Percentiles rank a stretch among this genome's conserved stretches.
Evolutionary conservation across 2,888 invertebrate genomes (phyloP).

Genomic region (Melanostoma scalare): DNA sequence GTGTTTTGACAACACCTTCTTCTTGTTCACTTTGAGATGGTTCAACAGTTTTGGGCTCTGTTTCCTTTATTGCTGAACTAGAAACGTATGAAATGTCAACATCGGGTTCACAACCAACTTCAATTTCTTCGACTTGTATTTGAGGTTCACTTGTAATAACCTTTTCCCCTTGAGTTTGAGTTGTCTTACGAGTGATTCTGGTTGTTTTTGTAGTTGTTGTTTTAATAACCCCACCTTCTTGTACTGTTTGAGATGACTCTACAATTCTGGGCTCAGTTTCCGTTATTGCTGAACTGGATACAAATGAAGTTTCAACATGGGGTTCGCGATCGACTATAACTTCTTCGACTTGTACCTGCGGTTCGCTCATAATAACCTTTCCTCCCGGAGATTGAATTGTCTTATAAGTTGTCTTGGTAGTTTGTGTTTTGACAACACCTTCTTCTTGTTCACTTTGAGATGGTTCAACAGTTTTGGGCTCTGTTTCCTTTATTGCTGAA

Average conservation of each 20-base stretch:
- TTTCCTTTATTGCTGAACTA: neutral
- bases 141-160: slow-evolving; percentile 65
- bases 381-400: neutral
- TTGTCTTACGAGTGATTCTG: slow-evolving; percentile 78
- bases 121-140: slow-evolving; percentile 75
- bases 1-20: slow-evolving; percentile 75
- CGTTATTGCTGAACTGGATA: neutral
- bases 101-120: slow-evolving; percentile 64
- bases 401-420: slow-evolving; percentile 75
- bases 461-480: neutral
- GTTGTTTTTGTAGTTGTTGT: slow-evolving; percentile 80
- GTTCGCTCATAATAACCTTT: too few species aligned
- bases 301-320: slow-evolving; percentile 35
- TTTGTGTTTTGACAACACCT: slow-evolving; percentile 76
- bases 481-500: neutral
- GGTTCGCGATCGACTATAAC: slow-evolving; percentile 71
- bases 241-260: neutral
- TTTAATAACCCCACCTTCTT: slow-evolving; percentile 77
- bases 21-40: neutral
- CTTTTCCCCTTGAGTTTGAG: slow-evolving; percentile 75
- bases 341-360: slow-evolving; percentile 73
- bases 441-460: slow-evolving; percentile 49
- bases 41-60: neutral
- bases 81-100: slow-evolving; percentile 41
- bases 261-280: neutral